Conservation (phyloP, 2,888 invertebrate species). For the Aspidiotus rigidus region DNA sequence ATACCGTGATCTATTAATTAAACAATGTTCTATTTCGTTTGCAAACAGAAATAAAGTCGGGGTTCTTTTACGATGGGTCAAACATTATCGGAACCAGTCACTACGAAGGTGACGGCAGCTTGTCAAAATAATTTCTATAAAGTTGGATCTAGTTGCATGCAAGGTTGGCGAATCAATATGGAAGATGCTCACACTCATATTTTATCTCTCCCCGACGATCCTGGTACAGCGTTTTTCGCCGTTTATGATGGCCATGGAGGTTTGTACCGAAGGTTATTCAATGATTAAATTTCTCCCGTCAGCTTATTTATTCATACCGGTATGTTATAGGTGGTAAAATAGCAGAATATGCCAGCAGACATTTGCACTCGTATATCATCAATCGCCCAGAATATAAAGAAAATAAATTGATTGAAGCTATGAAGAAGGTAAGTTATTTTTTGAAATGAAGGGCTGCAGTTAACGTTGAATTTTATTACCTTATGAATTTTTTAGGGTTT, state of each 20-base stretch:
- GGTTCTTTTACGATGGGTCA: constrained; percentile 68
- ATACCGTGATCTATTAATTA: too few species aligned
- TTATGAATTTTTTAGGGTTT: constrained; percentile 54
- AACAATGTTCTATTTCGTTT: too few species aligned
- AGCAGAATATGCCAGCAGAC: constrained; percentile 88
- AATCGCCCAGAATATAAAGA: constrained; percentile 71
- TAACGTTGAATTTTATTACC: too few species aligned
- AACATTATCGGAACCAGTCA: constrained; percentile 92
- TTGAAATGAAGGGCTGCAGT: neutral
- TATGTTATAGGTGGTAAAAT: constrained; percentile 62
- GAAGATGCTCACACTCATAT: constrained; percentile 98
- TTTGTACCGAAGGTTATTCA: constrained; percentile 39
- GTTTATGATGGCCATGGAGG: constrained; percentile 95
- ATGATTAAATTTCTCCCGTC: neutral
- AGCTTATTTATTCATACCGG: neutral
- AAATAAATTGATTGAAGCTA: constrained; percentile 72
- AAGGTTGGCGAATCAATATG: constrained; percentile 99
- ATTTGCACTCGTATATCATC: constrained; percentile 85
- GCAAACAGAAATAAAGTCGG: too few species aligned
- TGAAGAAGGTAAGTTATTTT: constrained; percentile 58
- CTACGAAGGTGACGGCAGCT: constrained; percentile 73
- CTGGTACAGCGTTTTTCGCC: constrained; percentile 85
- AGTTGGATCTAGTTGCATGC: constrained; percentile 98
- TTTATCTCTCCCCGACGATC: constrained; percentile 83
- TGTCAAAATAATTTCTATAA: constrained; percentile 61